These are phyloP conservation scores for Manacus vitellinus DNA, from an alignment of 2,113 vertebrate species.

Conservation along the genomic window DNA sequence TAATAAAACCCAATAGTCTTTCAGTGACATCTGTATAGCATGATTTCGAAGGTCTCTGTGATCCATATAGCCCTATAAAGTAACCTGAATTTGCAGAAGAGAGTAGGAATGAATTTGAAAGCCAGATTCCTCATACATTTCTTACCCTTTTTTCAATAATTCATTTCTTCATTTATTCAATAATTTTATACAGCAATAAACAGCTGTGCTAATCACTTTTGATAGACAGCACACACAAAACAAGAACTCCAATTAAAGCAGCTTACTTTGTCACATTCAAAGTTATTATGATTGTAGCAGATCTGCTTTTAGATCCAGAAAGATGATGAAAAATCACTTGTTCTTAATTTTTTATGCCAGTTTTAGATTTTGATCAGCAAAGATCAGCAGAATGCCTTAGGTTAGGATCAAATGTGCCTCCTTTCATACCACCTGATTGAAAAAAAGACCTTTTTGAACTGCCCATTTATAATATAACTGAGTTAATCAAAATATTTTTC, in stretches of 20 bases:
- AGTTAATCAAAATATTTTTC: not conserved
- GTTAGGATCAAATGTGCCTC: constrained; percentile 82
- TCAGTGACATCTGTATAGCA: not conserved
- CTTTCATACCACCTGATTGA: constrained; percentile 85
- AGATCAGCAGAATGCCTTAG: constrained; percentile 78
- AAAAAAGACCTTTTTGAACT: not conserved
- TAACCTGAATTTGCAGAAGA: not conserved
- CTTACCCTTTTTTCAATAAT: not conserved
- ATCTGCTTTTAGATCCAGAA: constrained; percentile 80
- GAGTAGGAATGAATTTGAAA: not conserved
- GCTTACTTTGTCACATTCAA: constrained; percentile 81
- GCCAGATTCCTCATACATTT: not conserved
- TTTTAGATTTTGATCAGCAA: constrained; percentile 34
- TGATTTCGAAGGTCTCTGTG: not conserved
- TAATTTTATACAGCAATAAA: not conserved
- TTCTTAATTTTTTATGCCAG: constrained; percentile 4
- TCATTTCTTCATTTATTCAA: not conserved
- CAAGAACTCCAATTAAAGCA: not conserved
- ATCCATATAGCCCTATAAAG: not conserved
- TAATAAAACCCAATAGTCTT: not conserved
- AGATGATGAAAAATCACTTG: constrained; percentile 74
- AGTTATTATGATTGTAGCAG: constrained; percentile 78
- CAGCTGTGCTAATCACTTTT: not conserved
- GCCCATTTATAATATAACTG: not conserved
- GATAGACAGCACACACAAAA: not conserved